phyloP scores from a whole-genome alignment of 2,888 invertebrate genomes.

The Neelides folsomi region DNA sequence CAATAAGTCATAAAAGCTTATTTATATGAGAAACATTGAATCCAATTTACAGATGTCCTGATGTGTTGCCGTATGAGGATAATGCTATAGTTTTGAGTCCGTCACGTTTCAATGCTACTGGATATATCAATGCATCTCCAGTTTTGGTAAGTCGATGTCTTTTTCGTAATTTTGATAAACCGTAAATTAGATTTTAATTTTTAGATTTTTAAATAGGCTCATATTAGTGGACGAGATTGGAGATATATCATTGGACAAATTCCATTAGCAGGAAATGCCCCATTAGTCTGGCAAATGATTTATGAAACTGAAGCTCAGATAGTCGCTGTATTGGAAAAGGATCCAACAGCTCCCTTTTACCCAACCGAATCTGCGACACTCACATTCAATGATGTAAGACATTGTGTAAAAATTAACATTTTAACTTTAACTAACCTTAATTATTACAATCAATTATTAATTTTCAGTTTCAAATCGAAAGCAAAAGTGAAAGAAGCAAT shows the following conservation, averaged over 20 bases:
- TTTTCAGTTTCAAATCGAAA: slow-evolving; percentile 30
- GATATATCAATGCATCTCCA: slow-evolving; percentile 86
- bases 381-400: slow-evolving; percentile 34
- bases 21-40: no score
- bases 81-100: slow-evolving; percentile 73
- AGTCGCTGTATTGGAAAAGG: slow-evolving; percentile 56
- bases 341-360: slow-evolving; percentile 35
- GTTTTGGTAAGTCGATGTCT: slow-evolving; percentile 61
- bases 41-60: slow-evolving; percentile 45
- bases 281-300: slow-evolving; percentile 71
- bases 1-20: no score
- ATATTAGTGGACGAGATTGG: slow-evolving; percentile 65
- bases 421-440: background rate
- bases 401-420: background rate
- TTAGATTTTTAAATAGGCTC: slow-evolving; percentile 49
- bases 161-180: no score
- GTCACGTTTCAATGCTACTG: slow-evolving; percentile 64
- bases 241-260: slow-evolving; percentile 74
- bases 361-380: slow-evolving; percentile 21
- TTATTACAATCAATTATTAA: slow-evolving; percentile 1
- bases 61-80: slow-evolving; percentile 79
- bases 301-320: slow-evolving; percentile 79
- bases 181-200: slow-evolving; percentile 2
- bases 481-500: slow-evolving; percentile 22
- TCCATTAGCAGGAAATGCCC: slow-evolving; percentile 46